Evolutionary conservation across 2,888 invertebrate genomes (phyloP).

Genomic region (Mythimna impura): DNA sequence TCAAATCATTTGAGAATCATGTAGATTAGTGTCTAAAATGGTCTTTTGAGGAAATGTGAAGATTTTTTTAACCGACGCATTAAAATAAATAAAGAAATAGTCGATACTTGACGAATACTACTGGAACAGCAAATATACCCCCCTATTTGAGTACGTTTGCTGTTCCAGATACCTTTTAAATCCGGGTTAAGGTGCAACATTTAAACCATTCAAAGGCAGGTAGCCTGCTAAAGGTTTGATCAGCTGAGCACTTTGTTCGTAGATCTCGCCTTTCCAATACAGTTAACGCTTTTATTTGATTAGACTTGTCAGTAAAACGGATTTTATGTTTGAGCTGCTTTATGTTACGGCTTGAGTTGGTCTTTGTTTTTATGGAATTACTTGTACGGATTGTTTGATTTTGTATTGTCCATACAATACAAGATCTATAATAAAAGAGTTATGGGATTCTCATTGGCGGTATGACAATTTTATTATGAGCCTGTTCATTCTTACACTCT

Average conservation of each 20-base stretch:
- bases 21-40: too few species aligned
- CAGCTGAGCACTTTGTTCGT: constrained; percentile 45
- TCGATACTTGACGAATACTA: too few species aligned
- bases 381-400: not conserved
- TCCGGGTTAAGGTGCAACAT: constrained; percentile 35
- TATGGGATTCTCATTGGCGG: too few species aligned
- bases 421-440: too few species aligned
- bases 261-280: constrained; percentile 41
- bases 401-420: not conserved
- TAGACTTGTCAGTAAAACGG: constrained; percentile 28
- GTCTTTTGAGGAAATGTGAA: too few species aligned
- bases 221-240: constrained; percentile 39
- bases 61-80: too few species aligned
- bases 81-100: too few species aligned
- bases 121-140: too few species aligned
- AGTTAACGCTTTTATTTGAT: constrained; percentile 51
- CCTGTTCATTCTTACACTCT: too few species aligned
- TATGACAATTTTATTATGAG: too few species aligned
- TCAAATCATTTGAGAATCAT: too few species aligned
- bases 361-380: constrained; percentile 12
- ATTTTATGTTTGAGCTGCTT: constrained; percentile 25
- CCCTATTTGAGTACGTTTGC: not conserved
- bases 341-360: constrained; percentile 19
- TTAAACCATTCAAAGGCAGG: constrained; percentile 45
- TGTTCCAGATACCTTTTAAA: constrained; percentile 33